Conservation (phyloP, 2,888 invertebrate species). For the Phlogophora meticulosa region DNA sequence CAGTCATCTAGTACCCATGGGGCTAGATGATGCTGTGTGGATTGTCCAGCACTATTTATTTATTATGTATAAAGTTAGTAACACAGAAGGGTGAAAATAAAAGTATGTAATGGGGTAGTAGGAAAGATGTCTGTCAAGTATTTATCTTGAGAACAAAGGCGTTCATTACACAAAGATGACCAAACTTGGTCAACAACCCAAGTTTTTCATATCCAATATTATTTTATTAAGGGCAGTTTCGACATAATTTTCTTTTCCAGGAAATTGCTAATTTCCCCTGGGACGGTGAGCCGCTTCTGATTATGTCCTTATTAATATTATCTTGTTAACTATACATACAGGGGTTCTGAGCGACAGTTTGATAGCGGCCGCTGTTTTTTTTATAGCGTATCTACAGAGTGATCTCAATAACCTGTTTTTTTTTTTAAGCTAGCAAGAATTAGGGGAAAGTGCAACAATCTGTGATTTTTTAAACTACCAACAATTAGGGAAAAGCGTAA, state of each 20-base stretch:
- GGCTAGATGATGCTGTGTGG: no score
- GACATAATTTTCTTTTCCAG: conserved; percentile 55
- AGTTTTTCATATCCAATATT: conserved; percentile 34
- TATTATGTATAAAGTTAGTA: no score
- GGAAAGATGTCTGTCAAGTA: neutral
- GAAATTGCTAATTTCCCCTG: conserved; percentile 69
- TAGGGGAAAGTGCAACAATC: no score
- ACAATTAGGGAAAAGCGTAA: no score
- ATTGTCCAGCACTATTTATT: no score
- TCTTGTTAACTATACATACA: conserved; percentile 19
- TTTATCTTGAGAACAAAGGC: neutral
- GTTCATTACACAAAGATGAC: conserved; percentile 1
- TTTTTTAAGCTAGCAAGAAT: no score
- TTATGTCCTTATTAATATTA: conserved; percentile 28
- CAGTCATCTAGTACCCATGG: no score
- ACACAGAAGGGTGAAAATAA: no score
- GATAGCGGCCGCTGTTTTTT: neutral
- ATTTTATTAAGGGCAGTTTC: conserved; percentile 51
- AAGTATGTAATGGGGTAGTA: neutral
- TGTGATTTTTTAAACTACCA: no score
- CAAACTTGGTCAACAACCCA: conserved; percentile 12
- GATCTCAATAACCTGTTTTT: no score
- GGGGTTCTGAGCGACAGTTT: conserved; percentile 3
- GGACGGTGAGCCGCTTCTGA: conserved; percentile 44
- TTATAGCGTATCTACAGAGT: neutral